Evolutionary conservation across 2,888 invertebrate species (phyloP), one percentile per base, ranked within the genome.

Genomic region (Dynastes maya): DNA sequence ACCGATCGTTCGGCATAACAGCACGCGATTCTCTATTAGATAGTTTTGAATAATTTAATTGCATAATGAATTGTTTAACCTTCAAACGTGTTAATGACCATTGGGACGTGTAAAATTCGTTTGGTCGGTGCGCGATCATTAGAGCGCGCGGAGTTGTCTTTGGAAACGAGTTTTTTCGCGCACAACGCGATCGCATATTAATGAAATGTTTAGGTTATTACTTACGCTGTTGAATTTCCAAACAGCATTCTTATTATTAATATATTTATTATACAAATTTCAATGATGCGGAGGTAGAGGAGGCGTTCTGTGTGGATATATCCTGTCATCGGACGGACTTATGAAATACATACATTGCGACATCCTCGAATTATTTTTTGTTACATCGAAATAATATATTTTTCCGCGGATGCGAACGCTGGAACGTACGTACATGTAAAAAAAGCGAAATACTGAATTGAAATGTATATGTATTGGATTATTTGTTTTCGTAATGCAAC

Each of bases 11-110:
- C n/a, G 51, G n/a, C 32, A 9, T n/a, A 27, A 37, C 55, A 32
- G 53, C 70, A 53, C 32, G 53, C 53, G 53, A 53, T 53, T 53
- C 53, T 53, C n/a, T 53, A 68, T 16, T 68, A 49, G 16, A 32
- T 58, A 45, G 49, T 72, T 72, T 61, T 72, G 58, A 72, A 72
- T 72, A 58, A 40, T 61, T 72, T 72, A 72, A 72, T 72, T 72
- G 72, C 72, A 72, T 72, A 72, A 72, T 72, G 72, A 58, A 72
- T 45, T 58, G 61, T 58, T 72, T 72, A 72, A 72, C 72, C 72
- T 72, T 72, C 72, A 58, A 72, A 72, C 72, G 72, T 72, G 72
- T 72, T 72, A 72, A 72, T 72, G 72, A 72, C 71, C 72, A 72
- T 72, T 72, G 37, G 37, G 61, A 72, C 72, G 72, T 72, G 45